phyloP scores from a whole-genome alignment of 2,113 vertebrate genomes.

The Diadophis punctatus region DNA sequence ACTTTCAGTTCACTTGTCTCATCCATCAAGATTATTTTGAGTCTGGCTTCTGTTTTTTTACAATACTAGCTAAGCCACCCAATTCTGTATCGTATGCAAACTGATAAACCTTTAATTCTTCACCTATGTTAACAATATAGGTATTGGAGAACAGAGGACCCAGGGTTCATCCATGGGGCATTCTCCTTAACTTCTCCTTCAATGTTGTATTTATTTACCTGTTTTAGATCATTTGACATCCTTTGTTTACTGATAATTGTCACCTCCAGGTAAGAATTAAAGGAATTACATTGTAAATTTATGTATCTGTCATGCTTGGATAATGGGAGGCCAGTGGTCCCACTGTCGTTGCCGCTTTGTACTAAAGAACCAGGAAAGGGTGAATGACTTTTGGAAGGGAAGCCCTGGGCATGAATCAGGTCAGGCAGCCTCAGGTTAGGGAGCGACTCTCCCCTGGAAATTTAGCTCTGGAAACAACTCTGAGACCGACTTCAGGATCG shows the following conservation, averaged over 20 bases:
- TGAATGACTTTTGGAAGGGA: neutral
- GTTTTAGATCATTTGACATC: neutral
- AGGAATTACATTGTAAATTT: neutral
- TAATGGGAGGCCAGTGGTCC: too few relatives aligned
- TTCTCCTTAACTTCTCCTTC: neutral
- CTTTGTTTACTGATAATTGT: neutral
- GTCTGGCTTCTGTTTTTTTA: neutral
- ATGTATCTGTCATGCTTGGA: neutral
- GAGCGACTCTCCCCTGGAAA: neutral
- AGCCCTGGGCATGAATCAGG: neutral
- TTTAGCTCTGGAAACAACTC: too few relatives aligned
- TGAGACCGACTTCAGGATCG: neutral
- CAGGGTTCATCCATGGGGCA: neutral
- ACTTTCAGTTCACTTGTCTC: neutral
- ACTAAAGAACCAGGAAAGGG: neutral
- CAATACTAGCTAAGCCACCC: neutral
- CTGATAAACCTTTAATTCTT: neutral
- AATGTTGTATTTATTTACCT: neutral
- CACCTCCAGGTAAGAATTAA: neutral
- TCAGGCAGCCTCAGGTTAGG: too few relatives aligned
- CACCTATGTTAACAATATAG: neutral
- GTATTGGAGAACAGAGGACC: neutral
- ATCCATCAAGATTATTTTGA: neutral
- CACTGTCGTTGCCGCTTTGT: too few relatives aligned
- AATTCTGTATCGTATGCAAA: neutral